These are phyloP conservation scores for Camponotus pennsylvanicus DNA, from an alignment of 1,140 invertebrate genomes.

Conservation along the genomic window DNA sequence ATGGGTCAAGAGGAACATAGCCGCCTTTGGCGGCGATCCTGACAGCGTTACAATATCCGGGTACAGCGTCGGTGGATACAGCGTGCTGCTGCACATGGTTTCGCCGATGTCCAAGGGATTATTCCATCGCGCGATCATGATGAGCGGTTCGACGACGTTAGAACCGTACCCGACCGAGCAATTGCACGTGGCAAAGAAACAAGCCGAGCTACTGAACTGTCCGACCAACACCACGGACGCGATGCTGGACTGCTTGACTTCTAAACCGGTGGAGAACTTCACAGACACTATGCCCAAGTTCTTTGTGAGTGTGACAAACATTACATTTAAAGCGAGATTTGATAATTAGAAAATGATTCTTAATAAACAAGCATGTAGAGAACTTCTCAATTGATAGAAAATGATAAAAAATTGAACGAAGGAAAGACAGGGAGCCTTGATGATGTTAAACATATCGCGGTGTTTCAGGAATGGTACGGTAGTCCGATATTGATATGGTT, in stretches of 20 bases:
- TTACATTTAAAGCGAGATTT: too few relatives aligned
- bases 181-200: constrained; percentile 88
- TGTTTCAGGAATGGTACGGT: too few relatives aligned
- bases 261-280: constrained; percentile 83
- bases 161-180: constrained; percentile 86
- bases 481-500: too few relatives aligned
- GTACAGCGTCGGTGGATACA: constrained; percentile 89
- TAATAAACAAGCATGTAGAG: too few relatives aligned
- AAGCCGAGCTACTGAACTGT: constrained; percentile 90
- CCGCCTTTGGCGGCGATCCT: too few relatives aligned
- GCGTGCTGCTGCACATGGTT: constrained; percentile 88
- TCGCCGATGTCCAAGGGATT: constrained; percentile 88
- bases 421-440: too few relatives aligned
- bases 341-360: too few relatives aligned
- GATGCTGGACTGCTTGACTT: constrained; percentile 89
- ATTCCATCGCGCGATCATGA: constrained; percentile 90
- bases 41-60: constrained; percentile 89
- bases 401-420: too few relatives aligned
- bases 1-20: too few relatives aligned
- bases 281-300: constrained; percentile 65
- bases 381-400: too few relatives aligned
- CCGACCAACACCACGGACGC: constrained; percentile 86
- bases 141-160: constrained; percentile 87
- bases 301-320: too few relatives aligned
- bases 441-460: too few relatives aligned